Conservation (phyloP, 2,113 vertebrate species). For the Notarius quadriscutis region DNA sequence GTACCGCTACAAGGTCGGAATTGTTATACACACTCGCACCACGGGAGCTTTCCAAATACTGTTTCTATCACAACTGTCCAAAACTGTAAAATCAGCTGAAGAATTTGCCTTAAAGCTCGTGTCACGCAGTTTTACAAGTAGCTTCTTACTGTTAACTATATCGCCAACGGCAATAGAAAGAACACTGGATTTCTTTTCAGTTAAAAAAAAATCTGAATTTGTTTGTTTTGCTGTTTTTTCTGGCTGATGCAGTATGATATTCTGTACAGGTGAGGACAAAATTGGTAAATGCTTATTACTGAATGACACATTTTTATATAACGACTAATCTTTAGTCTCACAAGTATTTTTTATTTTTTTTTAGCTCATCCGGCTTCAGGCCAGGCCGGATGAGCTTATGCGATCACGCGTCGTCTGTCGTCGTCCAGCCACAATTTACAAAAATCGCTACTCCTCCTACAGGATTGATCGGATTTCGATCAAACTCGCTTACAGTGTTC, state of each 20-base stretch:
- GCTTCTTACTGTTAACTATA: not conserved
- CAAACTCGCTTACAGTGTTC: no score
- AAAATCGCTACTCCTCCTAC: no score
- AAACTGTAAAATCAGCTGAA: not conserved
- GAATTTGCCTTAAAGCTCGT: not conserved
- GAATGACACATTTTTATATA: not conserved
- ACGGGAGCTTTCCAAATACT: not conserved
- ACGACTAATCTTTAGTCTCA: not conserved
- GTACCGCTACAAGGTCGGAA: slow-evolving; percentile 75
- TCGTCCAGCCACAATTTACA: no score
- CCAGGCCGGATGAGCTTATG: no score
- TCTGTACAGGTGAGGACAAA: not conserved
- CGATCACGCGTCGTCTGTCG: no score
- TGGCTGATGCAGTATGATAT: not conserved
- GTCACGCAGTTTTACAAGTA: not conserved
- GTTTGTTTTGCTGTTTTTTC: not conserved
- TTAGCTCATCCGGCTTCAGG: not conserved
- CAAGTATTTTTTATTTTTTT: not conserved
- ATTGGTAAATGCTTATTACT: not conserved
- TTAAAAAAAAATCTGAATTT: not conserved
- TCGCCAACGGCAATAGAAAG: not conserved
- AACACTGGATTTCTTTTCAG: not conserved
- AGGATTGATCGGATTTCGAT: no score
- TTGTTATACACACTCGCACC: not conserved
- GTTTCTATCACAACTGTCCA: not conserved